phyloP scores from a whole-genome alignment of 2,797 vertebrate species.

The Cyprinella venusta region DNA sequence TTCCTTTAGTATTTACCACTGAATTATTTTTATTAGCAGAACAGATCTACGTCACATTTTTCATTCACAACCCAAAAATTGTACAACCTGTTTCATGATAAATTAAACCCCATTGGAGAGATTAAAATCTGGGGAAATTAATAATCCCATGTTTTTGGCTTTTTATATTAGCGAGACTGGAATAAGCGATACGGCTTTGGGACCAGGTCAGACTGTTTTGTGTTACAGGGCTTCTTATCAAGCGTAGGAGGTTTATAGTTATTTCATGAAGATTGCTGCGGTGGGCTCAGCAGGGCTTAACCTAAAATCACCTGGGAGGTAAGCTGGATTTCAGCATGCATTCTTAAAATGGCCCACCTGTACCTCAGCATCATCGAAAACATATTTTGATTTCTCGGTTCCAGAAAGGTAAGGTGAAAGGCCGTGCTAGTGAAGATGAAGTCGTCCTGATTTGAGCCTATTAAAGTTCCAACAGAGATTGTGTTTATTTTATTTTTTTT shows the following conservation, averaged over 20 bases:
- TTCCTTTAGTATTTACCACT: too few species aligned
- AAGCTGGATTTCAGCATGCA: slow-evolving; percentile 54
- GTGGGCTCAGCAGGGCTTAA: slow-evolving; percentile 59
- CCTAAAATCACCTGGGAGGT: slow-evolving; percentile 56
- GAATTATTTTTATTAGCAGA: neutral
- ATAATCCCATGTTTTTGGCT: slow-evolving; percentile 49
- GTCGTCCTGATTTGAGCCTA: slow-evolving; percentile 1
- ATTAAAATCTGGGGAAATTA: slow-evolving; percentile 39
- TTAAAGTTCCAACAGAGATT: slow-evolving; percentile 13
- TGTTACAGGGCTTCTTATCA: slow-evolving; percentile 57
- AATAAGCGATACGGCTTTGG: slow-evolving; percentile 34
- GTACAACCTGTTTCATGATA: slow-evolving; percentile 40
- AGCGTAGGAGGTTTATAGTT: slow-evolving; percentile 53
- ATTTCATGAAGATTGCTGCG: slow-evolving; percentile 56
- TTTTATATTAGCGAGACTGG: slow-evolving; percentile 45
- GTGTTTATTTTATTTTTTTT: neutral
- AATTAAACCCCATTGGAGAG: slow-evolving; percentile 41
- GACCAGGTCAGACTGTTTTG: slow-evolving; percentile 20
- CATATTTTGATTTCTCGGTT: slow-evolving; percentile 27
- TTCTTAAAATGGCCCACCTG: slow-evolving; percentile 49
- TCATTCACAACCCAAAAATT: neutral
- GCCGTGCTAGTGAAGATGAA: neutral
- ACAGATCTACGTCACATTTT: neutral
- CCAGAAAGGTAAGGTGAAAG: neutral
- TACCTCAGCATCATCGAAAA: slow-evolving; percentile 30